Evolutionary conservation across 2,888 invertebrate species (phyloP).

Genomic region (Electrophaes corylata): DNA sequence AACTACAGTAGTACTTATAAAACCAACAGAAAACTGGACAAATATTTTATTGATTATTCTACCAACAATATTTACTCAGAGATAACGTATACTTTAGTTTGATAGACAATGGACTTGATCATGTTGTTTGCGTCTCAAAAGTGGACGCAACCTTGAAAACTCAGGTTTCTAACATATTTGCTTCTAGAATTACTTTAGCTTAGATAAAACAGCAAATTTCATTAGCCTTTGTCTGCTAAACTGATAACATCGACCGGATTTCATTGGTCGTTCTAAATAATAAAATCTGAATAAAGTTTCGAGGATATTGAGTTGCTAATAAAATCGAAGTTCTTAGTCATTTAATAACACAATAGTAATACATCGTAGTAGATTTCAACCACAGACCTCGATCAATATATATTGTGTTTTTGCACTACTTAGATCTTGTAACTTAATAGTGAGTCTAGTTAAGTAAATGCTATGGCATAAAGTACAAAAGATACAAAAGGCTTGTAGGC

Average conservation of each 20-base stretch:
- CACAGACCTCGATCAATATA: slow-evolving; percentile 59
- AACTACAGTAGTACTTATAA: no score
- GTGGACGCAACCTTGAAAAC: slow-evolving; percentile 7
- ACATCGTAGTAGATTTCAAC: slow-evolving; percentile 55
- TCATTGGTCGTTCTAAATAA: background rate
- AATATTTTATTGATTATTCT: background rate
- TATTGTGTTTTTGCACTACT: slow-evolving; percentile 55
- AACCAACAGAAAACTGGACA: no score
- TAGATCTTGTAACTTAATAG: slow-evolving; percentile 51
- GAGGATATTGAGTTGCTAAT: background rate
- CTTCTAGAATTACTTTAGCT: background rate
- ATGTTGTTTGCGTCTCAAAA: slow-evolving; percentile 1
- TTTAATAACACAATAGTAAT: background rate
- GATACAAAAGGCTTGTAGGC: background rate
- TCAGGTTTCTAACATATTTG: background rate
- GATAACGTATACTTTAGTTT: background rate
- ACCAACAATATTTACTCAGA: background rate
- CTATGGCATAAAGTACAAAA: slow-evolving; percentile 41
- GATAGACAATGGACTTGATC: background rate
- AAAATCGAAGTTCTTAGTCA: background rate
- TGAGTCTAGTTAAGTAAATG: slow-evolving; percentile 32
- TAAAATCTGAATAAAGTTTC: background rate
- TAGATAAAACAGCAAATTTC: background rate
- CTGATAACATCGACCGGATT: background rate
- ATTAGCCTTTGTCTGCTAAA: background rate